phyloP scores from a whole-genome alignment of 2,888 invertebrate species.

The Cephus pygmeus region DNA sequence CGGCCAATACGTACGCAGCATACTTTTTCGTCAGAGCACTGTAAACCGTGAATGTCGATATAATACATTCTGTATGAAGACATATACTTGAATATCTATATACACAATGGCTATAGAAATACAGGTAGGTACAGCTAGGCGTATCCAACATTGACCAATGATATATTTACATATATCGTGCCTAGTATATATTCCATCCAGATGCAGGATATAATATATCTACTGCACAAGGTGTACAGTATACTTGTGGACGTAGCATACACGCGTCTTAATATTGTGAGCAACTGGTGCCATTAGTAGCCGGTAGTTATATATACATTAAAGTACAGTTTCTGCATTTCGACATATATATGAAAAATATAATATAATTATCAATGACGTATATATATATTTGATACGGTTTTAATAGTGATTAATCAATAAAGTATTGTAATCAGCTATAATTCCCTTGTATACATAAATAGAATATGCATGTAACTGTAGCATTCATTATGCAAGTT shows the following conservation, averaged over 20 bases:
- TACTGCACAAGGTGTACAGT: neutral
- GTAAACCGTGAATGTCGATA: neutral
- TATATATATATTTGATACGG: neutral
- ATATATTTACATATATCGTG: neutral
- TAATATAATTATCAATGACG: neutral
- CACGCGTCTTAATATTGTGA: neutral
- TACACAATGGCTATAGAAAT: neutral
- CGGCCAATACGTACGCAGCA: neutral
- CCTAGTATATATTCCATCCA: neutral
- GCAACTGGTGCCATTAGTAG: neutral
- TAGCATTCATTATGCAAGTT: neutral
- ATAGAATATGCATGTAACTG: neutral
- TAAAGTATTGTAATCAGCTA: neutral
- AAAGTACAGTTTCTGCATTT: neutral
- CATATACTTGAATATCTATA: neutral
- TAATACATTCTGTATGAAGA: neutral
- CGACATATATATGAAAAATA: neutral
- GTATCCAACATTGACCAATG: neutral
- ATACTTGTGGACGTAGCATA: neutral
- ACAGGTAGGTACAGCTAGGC: neutral
- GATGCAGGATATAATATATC: neutral
- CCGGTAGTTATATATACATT: neutral
- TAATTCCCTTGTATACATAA: neutral
- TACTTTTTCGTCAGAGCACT: neutral
- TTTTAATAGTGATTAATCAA: neutral